Base-by-base conservation (phyloP, 2,797 vertebrate genomes). In the Pampus argenteus region DNA sequence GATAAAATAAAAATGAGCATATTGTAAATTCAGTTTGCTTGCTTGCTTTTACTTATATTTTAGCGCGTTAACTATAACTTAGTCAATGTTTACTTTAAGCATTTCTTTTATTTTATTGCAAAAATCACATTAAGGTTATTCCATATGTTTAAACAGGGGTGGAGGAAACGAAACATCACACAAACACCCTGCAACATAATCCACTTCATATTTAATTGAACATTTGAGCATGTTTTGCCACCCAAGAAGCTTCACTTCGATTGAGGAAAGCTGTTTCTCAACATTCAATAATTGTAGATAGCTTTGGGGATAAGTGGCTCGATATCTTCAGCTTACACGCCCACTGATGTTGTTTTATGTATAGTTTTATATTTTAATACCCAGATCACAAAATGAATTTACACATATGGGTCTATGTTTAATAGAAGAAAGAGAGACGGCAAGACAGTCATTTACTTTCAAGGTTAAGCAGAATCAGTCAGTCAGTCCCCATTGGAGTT, bases 391-490 rank as follows among this genome's bases (percentile, higher is more conserved):
- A 54, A 51, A 38, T 36, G 0, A 29, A 61, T 56, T 3, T 15
- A 4, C n/a, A 50, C n/a, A 54, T 52, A 38, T 59, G 34, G 18
- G 8, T 18, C 4, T 2, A 7, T 55, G 9, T 55, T 34, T 34
- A 18, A 44, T 49, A 14, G n/a, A 38, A 42, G 31, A 49, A 2
- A 54, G 55, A 61, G 18, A 62, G n/a, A 56, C 15, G 42, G 49
- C 51, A 54, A 74, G 47, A 75, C 70, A 58, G 64, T 72, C 70
- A 75, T 63, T 74, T 54, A 82, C 44, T 83, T 73, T 85, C 70
- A 85, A 85, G 81, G 74, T 86, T 83, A 81, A 81, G 59, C 54
- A 60, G 56, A 71, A 71, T 74, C 44, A 18, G 36, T 55, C 66
- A 56, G 38, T 15, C 38, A 17, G 22, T 58, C 56, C 75, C 69